A percentile compares a stretch with the other conserved stretches of the same genome.
phyloP scores from a whole-genome alignment of 2,888 invertebrate genomes.

The Tyria jacobaeae region DNA sequence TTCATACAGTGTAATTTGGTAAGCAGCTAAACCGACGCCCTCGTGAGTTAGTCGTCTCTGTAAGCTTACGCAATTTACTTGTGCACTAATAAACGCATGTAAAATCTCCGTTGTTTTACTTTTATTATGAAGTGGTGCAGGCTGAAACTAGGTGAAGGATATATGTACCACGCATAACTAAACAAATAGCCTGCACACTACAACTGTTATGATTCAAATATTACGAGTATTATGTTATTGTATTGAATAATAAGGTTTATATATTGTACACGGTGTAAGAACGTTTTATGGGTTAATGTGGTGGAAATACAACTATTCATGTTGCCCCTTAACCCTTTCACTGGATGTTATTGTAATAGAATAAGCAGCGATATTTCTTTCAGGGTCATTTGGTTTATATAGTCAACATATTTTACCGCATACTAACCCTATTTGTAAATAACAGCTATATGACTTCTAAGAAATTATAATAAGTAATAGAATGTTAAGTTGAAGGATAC shows the following conservation, averaged over 20 bases:
- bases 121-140: too few relatives aligned
- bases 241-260: background rate
- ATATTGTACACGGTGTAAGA: background rate
- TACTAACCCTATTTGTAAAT: background rate
- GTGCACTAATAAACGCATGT: too few relatives aligned
- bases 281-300: background rate
- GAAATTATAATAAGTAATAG: background rate
- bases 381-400: background rate
- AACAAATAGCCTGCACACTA: too few relatives aligned
- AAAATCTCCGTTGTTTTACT: too few relatives aligned
- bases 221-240: background rate
- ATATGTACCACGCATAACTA: too few relatives aligned
- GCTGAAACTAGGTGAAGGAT: too few relatives aligned
- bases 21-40: too few relatives aligned
- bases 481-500: too few relatives aligned
- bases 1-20: too few relatives aligned
- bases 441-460: background rate
- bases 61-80: too few relatives aligned
- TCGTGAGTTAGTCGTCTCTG: too few relatives aligned
- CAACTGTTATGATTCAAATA: too few relatives aligned
- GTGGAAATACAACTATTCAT: background rate
- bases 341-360: constrained; percentile 9
- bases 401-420: constrained; percentile 1
- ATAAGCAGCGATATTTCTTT: constrained; percentile 14
- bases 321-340: constrained; percentile 11